Evolutionary conservation across 2,113 vertebrate species (phyloP).

Genomic region (Murina feae): DNA sequence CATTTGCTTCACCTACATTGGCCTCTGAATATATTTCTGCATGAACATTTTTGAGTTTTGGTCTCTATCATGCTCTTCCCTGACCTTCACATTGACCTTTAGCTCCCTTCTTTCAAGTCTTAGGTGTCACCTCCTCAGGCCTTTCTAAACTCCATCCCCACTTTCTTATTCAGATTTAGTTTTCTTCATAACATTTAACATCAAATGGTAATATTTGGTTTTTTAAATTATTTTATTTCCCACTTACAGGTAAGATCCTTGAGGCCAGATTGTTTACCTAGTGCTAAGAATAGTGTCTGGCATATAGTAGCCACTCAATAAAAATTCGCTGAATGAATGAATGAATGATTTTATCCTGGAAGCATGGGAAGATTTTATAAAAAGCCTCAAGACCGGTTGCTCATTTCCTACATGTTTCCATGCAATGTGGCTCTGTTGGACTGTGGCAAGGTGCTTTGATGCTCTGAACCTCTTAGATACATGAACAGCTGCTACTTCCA

Average conservation of each 20-base stretch:
- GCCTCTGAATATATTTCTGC: background rate
- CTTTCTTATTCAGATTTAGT: background rate
- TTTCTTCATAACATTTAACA: background rate
- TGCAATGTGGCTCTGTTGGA: background rate
- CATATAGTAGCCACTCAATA: background rate
- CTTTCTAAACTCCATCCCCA: background rate
- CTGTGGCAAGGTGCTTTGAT: background rate
- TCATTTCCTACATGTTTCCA: background rate
- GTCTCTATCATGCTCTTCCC: background rate
- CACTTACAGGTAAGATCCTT: background rate
- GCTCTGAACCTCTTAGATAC: background rate
- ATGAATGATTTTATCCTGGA: background rate
- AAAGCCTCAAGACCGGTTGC: background rate
- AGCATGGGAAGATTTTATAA: background rate
- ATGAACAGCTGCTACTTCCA: background rate
- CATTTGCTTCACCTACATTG: background rate
- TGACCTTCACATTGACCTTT: background rate
- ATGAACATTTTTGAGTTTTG: background rate
- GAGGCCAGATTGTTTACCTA: background rate
- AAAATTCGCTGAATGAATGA: background rate
- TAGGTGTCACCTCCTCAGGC: background rate
- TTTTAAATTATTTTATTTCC: background rate
- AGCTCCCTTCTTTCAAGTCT: background rate
- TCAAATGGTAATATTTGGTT: background rate
- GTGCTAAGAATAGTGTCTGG: background rate